Evolutionary conservation across 1,140 invertebrate genomes (phyloP), one percentile per base, ranked within the genome.

Genomic region (Ceratina australensis): DNA sequence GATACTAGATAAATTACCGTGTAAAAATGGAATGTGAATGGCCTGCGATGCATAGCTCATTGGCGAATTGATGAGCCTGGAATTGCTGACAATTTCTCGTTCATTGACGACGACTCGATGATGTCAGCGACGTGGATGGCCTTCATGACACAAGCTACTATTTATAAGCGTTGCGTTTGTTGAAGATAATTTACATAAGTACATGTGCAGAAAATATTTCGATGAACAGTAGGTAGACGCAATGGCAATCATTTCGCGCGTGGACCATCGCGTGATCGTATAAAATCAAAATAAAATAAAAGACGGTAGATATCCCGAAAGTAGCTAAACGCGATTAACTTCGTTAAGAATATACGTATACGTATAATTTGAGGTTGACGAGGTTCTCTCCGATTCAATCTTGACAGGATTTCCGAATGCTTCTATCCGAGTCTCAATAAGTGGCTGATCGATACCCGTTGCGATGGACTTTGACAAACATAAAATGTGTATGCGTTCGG

Each of bases 111-210:
- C 4, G 33, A n/a, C 18, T 10, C 24, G 59, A 68, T 83, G 81
- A 84, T 73, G 69, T 83, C 69, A 83, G 59, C 80, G 33, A 24
- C 61, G 22, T 49, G 13, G 18, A 8, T 26, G 28, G 59, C 24
- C 56, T 22, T 26, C 22, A 49, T 78, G 66, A 68, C 61, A 66
- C 57, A 72, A 59, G 28, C 15, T 22, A 73, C 83, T 84, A 83
- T 81, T 81, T 84, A 84, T 83, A 84, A 84, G 49, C 47, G 18
- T 84, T 81, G 60, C 83, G 60, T 84, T 66, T 24, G 42, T 80
- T 28, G n/a, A 56, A 28, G 33, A 49, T 59, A 63, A 72, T 28
- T 10, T 20, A 42, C 33, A n/a, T 18, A 0, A 54, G 49, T 49
- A 22, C 33, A n/a, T 20, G 22, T 59, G 33, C 13, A 26, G 8